phyloP scores from a whole-genome alignment of 2,888 invertebrate species.

The Sipunculus nudus region DNA sequence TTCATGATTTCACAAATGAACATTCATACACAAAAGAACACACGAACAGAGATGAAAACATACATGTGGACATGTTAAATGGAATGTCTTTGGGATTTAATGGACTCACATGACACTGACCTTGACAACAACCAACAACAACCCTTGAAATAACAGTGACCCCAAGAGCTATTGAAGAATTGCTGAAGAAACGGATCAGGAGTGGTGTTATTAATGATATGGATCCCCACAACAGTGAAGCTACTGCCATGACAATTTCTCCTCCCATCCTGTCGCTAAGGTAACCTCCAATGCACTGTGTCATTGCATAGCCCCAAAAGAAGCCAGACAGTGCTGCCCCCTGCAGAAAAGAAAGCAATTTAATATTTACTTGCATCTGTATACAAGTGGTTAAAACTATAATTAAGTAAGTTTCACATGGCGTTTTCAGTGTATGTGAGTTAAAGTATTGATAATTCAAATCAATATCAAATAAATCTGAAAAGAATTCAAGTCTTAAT shows the following conservation, averaged over 20 bases:
- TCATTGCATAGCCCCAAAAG: constrained; percentile 80
- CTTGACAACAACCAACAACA: constrained; percentile 76
- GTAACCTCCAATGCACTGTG: constrained; percentile 69
- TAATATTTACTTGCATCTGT: not conserved
- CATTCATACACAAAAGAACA: too few species aligned
- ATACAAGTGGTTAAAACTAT: too few species aligned
- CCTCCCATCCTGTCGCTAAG: constrained; percentile 72
- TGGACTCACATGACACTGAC: constrained; percentile 47
- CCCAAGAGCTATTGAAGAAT: constrained; percentile 69
- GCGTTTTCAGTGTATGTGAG: too few species aligned
- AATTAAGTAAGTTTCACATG: too few species aligned
- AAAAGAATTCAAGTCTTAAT: too few species aligned
- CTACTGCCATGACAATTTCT: constrained; percentile 73
- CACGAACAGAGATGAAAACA: too few species aligned
- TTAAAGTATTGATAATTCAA: too few species aligned
- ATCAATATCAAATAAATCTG: too few species aligned
- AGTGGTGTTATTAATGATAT: constrained; percentile 65
- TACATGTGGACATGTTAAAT: not conserved
- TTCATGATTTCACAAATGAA: too few species aligned
- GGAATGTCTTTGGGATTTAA: not conserved
- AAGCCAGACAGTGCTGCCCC: constrained; percentile 78
- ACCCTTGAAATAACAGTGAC: constrained; percentile 73
- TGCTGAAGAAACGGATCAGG: constrained; percentile 63
- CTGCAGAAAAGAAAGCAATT: constrained; percentile 47
- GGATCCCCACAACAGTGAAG: constrained; percentile 70